phyloP scores from a whole-genome alignment of 2,888 invertebrate genomes.

The Parnassius apollo region DNA sequence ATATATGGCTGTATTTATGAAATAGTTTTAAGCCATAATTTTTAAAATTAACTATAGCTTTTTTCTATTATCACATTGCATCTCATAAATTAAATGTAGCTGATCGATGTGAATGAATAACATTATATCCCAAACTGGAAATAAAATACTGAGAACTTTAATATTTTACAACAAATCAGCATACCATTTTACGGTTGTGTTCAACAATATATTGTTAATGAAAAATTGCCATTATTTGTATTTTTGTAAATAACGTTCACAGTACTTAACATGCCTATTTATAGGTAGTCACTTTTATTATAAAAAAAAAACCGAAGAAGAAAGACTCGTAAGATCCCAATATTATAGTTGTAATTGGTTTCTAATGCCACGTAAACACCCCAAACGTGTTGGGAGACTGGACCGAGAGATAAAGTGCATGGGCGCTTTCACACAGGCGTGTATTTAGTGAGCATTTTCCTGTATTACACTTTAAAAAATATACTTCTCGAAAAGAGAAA shows the following conservation, averaged over 20 bases:
- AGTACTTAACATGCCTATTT: background rate
- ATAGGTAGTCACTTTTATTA: conserved; percentile 11
- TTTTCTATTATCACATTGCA: no score
- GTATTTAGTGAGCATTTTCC: conserved; percentile 37
- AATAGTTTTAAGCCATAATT: no score
- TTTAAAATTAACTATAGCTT: no score
- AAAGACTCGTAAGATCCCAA: conserved; percentile 41
- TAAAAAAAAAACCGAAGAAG: conserved; percentile 20
- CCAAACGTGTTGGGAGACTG: conserved; percentile 78
- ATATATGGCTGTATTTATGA: no score
- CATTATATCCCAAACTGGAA: no score
- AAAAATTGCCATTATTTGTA: no score
- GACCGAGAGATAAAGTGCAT: conserved; percentile 75
- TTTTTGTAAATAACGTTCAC: background rate
- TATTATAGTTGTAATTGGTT: conserved; percentile 80
- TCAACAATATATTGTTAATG: background rate
- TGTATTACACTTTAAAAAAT: conserved; percentile 26
- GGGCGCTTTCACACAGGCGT: conserved; percentile 41
- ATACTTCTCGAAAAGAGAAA: no score
- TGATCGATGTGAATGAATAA: no score
- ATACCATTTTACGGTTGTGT: background rate
- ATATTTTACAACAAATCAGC: no score
- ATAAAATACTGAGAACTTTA: no score
- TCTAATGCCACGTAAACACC: conserved; percentile 80
- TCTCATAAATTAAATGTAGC: no score